These are phyloP conservation scores for Acrobeloides nanus DNA, from an alignment of 2,888 invertebrate genomes.

Conservation along the genomic window DNA sequence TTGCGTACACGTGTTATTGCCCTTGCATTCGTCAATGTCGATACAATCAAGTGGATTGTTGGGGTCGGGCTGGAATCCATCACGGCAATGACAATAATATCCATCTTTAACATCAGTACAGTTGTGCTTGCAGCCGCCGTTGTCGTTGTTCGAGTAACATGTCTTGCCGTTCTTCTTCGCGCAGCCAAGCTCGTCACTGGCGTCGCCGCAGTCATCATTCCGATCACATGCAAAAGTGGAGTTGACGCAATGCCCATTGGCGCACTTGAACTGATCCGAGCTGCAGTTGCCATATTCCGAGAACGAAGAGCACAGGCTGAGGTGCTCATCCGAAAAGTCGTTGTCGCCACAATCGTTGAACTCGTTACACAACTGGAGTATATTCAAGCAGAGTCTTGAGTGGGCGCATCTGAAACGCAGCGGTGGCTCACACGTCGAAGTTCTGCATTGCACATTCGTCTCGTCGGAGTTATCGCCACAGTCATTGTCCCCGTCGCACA, in stretches of 20 bases:
- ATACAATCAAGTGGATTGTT: constrained; percentile 52
- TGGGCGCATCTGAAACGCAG: constrained; percentile 52
- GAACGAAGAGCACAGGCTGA: constrained; percentile 64
- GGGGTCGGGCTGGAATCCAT: constrained; percentile 70
- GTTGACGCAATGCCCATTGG: constrained; percentile 65
- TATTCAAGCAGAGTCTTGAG: constrained; percentile 50
- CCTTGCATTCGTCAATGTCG: constrained; percentile 55
- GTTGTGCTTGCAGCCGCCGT: constrained; percentile 88
- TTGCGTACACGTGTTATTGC: constrained; percentile 81
- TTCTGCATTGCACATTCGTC: constrained; percentile 64
- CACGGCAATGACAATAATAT: constrained; percentile 85
- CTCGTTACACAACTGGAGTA: constrained; percentile 52
- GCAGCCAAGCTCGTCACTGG: constrained; percentile 82
- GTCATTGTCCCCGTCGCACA: constrained; percentile 87
- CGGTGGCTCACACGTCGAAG: constrained; percentile 27
- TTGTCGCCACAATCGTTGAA: constrained; percentile 50
- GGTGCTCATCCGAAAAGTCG: constrained; percentile 55
- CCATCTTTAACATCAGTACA: constrained; percentile 67
- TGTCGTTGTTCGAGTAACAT: constrained; percentile 62
- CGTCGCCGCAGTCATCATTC: constrained; percentile 52
- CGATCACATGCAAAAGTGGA: constrained; percentile 48
- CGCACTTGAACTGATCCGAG: constrained; percentile 50
- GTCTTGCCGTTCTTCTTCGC: constrained; percentile 40
- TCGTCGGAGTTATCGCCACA: constrained; percentile 97
- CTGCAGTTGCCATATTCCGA: constrained; percentile 50